Percentiles rank a stretch among this genome's conserved stretches.
These are phyloP conservation scores for Shinisaurus crocodilurus DNA, from an alignment of 2,113 vertebrate genomes.

Conservation along the genomic window DNA sequence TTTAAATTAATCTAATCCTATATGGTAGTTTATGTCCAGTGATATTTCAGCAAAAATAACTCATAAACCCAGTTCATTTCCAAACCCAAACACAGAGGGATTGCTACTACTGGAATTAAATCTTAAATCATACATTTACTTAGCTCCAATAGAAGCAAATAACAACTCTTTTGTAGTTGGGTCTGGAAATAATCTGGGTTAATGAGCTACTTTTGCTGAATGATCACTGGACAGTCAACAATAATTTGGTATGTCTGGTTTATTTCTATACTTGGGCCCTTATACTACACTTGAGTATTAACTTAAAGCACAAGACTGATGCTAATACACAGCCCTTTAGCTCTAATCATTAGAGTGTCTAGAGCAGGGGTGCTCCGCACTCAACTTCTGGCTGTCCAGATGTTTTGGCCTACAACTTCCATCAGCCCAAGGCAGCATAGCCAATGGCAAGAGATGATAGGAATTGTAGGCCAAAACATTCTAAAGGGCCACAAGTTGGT, in stretches of 20 bases:
- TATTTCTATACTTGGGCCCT: not conserved
- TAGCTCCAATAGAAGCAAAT: not conserved
- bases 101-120: not conserved
- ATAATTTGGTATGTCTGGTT: not conserved
- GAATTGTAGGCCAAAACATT: no score
- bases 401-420: no score
- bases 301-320: not conserved
- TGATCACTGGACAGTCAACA: not conserved
- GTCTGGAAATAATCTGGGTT: not conserved
- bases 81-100: not conserved
- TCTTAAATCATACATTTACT: not conserved
- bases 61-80: not conserved
- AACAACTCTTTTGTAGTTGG: not conserved
- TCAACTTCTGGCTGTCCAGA: no score
- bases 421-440: no score
- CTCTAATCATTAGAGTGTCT: not conserved
- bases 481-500: no score
- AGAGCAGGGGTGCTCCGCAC: no score
- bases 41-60: not conserved
- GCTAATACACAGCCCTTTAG: not conserved
- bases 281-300: not conserved
- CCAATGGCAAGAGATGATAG: no score
- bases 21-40: not conserved
- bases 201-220: not conserved
- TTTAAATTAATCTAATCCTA: not conserved